Conservation (phyloP, 2,797 vertebrate species). For the Eupleurogrammus muticus region DNA sequence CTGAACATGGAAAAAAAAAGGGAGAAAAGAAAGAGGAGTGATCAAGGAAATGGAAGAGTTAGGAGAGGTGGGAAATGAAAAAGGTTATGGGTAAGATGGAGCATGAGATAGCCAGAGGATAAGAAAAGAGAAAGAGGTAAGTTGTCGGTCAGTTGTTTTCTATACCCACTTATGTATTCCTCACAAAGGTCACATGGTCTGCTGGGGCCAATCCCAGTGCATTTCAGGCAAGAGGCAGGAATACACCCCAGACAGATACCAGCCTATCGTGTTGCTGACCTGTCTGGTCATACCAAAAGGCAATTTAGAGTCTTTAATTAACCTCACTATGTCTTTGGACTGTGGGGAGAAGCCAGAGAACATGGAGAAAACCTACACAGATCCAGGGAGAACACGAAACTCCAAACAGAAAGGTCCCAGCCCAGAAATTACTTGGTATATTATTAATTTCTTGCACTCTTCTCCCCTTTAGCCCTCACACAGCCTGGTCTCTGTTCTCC, state of each 20-base stretch:
- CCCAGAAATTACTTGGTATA: conserved; percentile 63
- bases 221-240: no score
- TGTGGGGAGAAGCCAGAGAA: no score
- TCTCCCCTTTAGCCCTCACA: conserved; percentile 27
- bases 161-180: no score
- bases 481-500: conserved; percentile 25
- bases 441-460: conserved; percentile 57
- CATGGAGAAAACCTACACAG: conserved; percentile 8
- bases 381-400: conserved; percentile 34
- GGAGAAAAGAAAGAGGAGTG: background rate
- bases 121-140: background rate
- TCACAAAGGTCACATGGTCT: no score
- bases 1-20: conserved; percentile 62
- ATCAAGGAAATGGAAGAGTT: background rate
- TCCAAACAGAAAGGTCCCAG: no score
- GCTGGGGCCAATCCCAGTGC: no score
- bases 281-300: no score
- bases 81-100: background rate
- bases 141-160: no score
- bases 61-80: background rate
- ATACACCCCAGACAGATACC: no score
- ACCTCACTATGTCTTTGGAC: no score
- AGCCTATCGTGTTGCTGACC: no score
- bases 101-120: background rate
- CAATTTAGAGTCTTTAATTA: no score